phyloP scores from a whole-genome alignment of 2,888 invertebrate genomes.

The Agriopis leucophaearia region DNA sequence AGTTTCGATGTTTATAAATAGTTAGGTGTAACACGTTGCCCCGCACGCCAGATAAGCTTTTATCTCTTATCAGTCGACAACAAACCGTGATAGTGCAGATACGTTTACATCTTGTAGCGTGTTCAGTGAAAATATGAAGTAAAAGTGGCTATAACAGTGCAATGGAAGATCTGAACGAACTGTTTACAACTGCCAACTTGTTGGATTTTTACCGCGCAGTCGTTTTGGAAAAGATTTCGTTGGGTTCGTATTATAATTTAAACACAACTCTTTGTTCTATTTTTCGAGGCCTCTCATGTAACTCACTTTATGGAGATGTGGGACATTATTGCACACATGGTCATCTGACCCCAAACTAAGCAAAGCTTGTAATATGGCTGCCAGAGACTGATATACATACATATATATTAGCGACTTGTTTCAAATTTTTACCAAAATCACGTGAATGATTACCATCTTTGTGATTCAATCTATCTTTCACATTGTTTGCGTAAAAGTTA shows the following conservation, averaged over 20 bases:
- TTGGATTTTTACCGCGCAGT: conserved; percentile 69
- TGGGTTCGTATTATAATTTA: conserved; percentile 59
- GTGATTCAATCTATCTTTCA: conserved; percentile 2
- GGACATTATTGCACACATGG: no score
- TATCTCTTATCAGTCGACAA: conserved; percentile 63
- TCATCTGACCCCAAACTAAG: no score
- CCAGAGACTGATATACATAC: no score
- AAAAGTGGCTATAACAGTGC: conserved; percentile 38
- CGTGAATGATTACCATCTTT: not conserved
- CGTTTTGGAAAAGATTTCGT: conserved; percentile 63
- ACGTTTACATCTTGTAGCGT: conserved; percentile 40
- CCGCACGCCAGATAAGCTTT: conserved; percentile 43
- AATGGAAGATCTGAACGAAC: conserved; percentile 64
- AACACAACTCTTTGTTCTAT: conserved; percentile 22
- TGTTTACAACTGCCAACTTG: conserved; percentile 61
- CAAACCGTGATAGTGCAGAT: conserved; percentile 53
- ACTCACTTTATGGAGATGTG: conserved; percentile 33
- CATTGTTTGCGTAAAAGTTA: conserved; percentile 1
- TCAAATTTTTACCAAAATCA: conserved; percentile 2
- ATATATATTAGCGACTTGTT: conserved; percentile 19
- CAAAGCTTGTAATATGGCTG: no score
- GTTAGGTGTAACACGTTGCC: conserved; percentile 34
- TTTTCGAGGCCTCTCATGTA: conserved; percentile 32
- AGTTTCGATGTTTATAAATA: conserved; percentile 40
- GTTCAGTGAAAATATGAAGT: conserved; percentile 33